phyloP scores from a whole-genome alignment of 1,140 invertebrate species.

The Aphelinus atriplicis region DNA sequence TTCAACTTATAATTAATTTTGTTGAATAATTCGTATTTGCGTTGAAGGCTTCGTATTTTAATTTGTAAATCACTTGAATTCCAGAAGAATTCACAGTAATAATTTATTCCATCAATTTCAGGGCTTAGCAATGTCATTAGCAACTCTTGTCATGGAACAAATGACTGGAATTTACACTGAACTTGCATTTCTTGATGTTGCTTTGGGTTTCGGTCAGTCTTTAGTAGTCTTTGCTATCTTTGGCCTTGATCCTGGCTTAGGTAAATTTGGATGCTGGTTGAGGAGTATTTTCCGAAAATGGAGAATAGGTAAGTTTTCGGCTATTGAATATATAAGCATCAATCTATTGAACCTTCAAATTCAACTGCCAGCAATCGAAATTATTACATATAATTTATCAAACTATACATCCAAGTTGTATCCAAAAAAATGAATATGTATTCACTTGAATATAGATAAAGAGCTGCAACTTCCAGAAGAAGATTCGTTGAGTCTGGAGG shows the following conservation, averaged over 20 bases:
- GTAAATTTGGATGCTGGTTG: conserved; percentile 58
- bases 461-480: conserved; percentile 72
- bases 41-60: conserved; percentile 5
- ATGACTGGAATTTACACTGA: conserved; percentile 91
- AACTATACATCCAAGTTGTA: neutral
- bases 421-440: neutral
- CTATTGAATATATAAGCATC: no score
- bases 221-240: conserved; percentile 87
- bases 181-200: conserved; percentile 88
- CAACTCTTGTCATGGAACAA: conserved; percentile 86
- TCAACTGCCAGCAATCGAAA: no score
- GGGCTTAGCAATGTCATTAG: conserved; percentile 86
- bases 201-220: conserved; percentile 89
- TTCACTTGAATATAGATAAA: conserved; percentile 42
- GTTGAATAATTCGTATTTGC: no score
- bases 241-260: conserved; percentile 76
- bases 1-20: no score
- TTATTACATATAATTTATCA: neutral
- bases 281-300: conserved; percentile 50
- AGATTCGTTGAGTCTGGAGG: conserved; percentile 80
- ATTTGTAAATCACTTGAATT: neutral
- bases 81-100: neutral
- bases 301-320: conserved; percentile 44
- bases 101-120: conserved; percentile 55
- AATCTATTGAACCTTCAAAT: no score